Evolutionary conservation across 2,888 invertebrate genomes (phyloP).

Genomic region (Noctua pronuba): DNA sequence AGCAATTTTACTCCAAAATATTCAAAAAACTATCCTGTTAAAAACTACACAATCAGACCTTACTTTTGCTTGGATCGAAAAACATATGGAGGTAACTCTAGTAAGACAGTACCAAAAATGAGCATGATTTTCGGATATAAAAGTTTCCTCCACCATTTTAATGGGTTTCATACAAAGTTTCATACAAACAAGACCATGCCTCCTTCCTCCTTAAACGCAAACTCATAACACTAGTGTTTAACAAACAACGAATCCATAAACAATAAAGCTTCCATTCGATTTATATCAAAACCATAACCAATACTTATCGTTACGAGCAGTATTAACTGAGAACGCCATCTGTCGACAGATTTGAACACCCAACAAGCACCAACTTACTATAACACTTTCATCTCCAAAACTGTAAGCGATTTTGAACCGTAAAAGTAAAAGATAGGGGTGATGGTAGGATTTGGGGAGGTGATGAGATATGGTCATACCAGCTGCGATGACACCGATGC

Average conservation of each 20-base stretch:
- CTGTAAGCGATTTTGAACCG: slow-evolving; percentile 61
- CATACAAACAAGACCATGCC: slow-evolving; percentile 23
- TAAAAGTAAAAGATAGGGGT: slow-evolving; percentile 27
- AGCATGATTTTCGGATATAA: background rate
- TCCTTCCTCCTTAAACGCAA: slow-evolving; percentile 19
- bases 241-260: slow-evolving; percentile 81
- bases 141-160: background rate
- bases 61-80: background rate
- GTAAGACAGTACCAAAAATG: background rate
- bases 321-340: slow-evolving; percentile 85
- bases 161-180: background rate
- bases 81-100: background rate
- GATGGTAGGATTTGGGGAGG: background rate
- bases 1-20: background rate
- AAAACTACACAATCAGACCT: background rate
- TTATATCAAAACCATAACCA: slow-evolving; percentile 80
- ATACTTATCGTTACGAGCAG: slow-evolving; percentile 76
- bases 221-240: slow-evolving; percentile 69
- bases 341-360: slow-evolving; percentile 77
- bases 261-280: slow-evolving; percentile 70
- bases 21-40: background rate
- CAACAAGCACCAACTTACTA: slow-evolving; percentile 55
- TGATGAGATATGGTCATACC: slow-evolving; percentile 75
- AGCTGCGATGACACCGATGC: slow-evolving; percentile 78
- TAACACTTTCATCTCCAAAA: background rate